Base-by-base conservation (phyloP, 2,888 invertebrate genomes). In the Glaucopsyche alexis region DNA sequence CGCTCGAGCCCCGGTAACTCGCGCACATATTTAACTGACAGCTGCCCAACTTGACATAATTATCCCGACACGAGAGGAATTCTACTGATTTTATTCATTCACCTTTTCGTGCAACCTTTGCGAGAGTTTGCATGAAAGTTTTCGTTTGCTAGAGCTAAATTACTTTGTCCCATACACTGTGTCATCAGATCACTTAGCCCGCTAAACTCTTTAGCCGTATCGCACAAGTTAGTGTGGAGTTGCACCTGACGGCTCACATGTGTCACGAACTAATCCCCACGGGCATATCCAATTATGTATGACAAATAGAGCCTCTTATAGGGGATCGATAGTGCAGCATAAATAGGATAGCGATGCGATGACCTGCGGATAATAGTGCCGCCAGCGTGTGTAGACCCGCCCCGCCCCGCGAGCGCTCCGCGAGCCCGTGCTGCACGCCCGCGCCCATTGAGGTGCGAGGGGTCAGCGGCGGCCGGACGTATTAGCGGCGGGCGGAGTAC, bases 241-340 rank as follows among this genome's bases (percentile, higher is more conserved):
- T 14, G 55, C 60, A 60, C 60, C 60, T 29, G 60, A 29, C 19
- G 13, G 69, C 19, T 69, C 69, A 29, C 69, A 69, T 69, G 69
- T 49, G 69, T 14, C 47, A 14, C 11, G 69, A 73, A 64, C 71
- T 73, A 74, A 73, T 16, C 64, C 70, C 60, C 71, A 19, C 45
- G 14, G 69, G 49, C 64, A 71, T 40, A 72, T 74, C 75, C 75
- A 74, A 76, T 77, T 76, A 76, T 72, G 71, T 60, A 74, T 74
- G 73, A 76, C 73, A 77, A 76, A 74, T 72, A 72, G 72, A 73
- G 73, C 74, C 74, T 74, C 75, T 74, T 74, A 29, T 29, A 73
- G 19, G 60, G 71, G 79, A 75, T 85, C 85, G 80, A 83, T 85
- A 81, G 74, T 81, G 84, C 86, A 85, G 75, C 81, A 84, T 83